Base-by-base conservation (phyloP, 2,797 vertebrate genomes). In the Ateles fusciceps region DNA sequence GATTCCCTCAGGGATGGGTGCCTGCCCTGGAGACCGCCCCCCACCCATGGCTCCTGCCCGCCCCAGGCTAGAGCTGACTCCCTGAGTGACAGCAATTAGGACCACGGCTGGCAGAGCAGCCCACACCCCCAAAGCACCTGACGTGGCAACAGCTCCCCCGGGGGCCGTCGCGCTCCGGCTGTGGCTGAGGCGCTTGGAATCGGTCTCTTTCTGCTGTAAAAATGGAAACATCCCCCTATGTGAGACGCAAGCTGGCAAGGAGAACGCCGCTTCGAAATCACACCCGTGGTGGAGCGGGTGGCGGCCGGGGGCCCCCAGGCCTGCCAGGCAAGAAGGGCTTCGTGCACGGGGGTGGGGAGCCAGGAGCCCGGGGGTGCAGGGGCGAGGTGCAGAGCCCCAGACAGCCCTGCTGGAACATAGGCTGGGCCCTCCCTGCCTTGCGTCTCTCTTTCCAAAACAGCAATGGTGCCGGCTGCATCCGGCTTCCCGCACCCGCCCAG, bases 201-300 rank as follows among this genome's bases (percentile, higher is more conserved):
- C 83, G 5, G 76, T 74, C 96, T 89, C 96, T 97, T 95, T 93
- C 96, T 97, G 97, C 94, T 96, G 61, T 96, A 98, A 98, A 98
- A 98, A 98, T 98, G 98, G 98, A 98, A 98, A 98, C 97, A 98
- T 96, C 93, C 96, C 96, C 92, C 91, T 96, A 97, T 74, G 97
- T 98, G 97, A 96, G 83, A 97, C 88, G 93, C 95, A 98, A 97
- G 97, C 98, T 98, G 98, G 97, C 83, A n/a, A 96, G 96, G 96
- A 97, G 88, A 76, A 92, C 48, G 83, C 93, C 44, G 14, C 97
- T 88, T 94, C 1, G 55, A 97, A 94, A 97, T 97, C 95, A 6
- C 98, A 95, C 96, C 94, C 96, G 24, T 44, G 13, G 71, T 24
- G n/a, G 55, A 93, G 89, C 36, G 7, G 95, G 91, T 1, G 26